Evolutionary conservation across 2,797 vertebrate genomes (phyloP), one percentile per base, ranked within the genome.

Genomic region (Mus caroli): DNA sequence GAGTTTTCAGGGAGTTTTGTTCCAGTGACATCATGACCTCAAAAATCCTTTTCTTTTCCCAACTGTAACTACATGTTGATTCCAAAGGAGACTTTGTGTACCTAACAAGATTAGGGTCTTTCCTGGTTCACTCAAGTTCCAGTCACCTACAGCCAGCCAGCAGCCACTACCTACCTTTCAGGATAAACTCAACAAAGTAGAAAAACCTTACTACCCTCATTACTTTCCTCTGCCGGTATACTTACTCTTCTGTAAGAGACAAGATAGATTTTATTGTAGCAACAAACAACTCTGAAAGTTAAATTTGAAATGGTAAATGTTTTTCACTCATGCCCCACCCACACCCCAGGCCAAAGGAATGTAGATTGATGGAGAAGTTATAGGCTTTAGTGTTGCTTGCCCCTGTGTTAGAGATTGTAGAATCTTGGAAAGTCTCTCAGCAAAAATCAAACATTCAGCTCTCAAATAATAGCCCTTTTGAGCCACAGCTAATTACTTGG

Each of bases 11-110:
- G 20, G 52, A 91, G 43, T 77, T 89, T 94, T 96, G 73, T 75
- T 93, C 64, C 78, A 79, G 40, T 90, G 87, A 92, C 71, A 92
- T 90, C 71, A 94, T 75, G 17, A 88, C n/a, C 73, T 90, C 46
- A 94, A 92, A 88, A 60, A 50, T 6, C 52, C 75, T 77, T 90
- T 91, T 46, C 37, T 56, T 88, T 78, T 37, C 71, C 50, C 40
- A 95, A n/a, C 9, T 84, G 26, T 88, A 90, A 91, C 4, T 37
- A 2, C 43, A 85, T 86, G 37, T 56, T 96, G 76, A 82, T 82
- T 88, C 73, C 50, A 87, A 94, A 54, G 46, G 43, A 87, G 60
- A 22, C 24, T 62, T 6, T 87, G 77, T 37, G 62, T 2, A 43
- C 20, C n/a, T 24, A 52, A 26, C 82, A 91, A 34, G 4, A 40